A percentile compares a stretch with the other conserved stretches of the same genome.
These are phyloP conservation scores for Lophotis ruficrista DNA, from an alignment of 2,113 vertebrate species.

Conservation along the genomic window DNA sequence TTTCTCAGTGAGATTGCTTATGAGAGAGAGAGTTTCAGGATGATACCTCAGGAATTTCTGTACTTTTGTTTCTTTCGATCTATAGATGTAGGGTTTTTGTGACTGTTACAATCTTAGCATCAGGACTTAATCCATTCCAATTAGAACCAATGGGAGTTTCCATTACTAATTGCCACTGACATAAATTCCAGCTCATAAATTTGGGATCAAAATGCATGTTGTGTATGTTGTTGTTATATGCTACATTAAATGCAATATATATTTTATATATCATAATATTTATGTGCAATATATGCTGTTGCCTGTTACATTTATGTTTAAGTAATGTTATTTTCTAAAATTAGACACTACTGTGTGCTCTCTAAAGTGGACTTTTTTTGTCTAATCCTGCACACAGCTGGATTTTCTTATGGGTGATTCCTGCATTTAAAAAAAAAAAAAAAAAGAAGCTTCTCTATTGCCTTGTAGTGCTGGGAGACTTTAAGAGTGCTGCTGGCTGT, in stretches of 20 bases:
- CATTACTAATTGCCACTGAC: neutral
- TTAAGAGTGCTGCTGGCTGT: neutral
- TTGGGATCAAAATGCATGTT: neutral
- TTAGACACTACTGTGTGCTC: neutral
- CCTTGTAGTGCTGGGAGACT: neutral
- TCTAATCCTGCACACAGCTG: neutral
- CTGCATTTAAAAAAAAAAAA: neutral
- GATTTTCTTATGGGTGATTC: neutral
- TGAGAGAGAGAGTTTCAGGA: neutral
- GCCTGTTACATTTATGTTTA: neutral
- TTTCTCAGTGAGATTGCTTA: neutral
- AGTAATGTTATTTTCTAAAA: neutral
- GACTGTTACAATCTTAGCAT: neutral
- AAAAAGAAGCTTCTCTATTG: neutral
- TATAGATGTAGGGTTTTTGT: neutral
- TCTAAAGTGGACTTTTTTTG: neutral
- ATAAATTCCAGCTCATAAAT: neutral
- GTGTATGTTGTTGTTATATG: neutral
- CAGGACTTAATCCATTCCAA: neutral
- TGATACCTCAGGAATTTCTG: neutral
- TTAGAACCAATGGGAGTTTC: neutral
- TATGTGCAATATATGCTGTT: neutral
- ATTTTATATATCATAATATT: neutral
- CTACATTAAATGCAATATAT: neutral
- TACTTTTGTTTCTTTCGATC: neutral